A percentile compares a stretch with the other conserved stretches of the same genome.
Evolutionary conservation across 2,888 invertebrate species (phyloP).

Genomic region (Pollenia griseotomentosa): DNA sequence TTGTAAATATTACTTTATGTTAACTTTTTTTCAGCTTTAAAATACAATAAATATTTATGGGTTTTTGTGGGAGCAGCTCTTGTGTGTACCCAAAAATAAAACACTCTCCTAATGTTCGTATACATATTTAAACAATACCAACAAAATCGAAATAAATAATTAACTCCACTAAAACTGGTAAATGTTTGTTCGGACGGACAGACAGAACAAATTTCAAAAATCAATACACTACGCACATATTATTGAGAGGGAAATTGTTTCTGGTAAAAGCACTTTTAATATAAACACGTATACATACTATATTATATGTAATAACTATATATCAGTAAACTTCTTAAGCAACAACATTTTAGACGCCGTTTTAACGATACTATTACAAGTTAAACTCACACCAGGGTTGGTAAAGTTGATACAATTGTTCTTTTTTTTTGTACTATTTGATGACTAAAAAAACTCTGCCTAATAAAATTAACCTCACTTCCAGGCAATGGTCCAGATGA

Average conservation of each 20-base stretch:
- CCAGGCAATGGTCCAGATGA: too few species aligned
- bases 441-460: too few species aligned
- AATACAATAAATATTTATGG: slow-evolving; percentile 55
- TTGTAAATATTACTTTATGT: neutral
- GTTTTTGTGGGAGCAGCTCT: slow-evolving; percentile 7
- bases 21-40: slow-evolving; percentile 24
- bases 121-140: slow-evolving; percentile 8
- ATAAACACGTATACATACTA: too few species aligned
- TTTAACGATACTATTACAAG: too few species aligned
- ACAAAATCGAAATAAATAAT: neutral
- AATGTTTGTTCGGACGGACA: slow-evolving; percentile 1
- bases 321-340: too few species aligned
- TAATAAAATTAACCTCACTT: too few species aligned
- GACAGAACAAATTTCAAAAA: neutral
- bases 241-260: slow-evolving; percentile 11
- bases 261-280: neutral
- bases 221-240: neutral
- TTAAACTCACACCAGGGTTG: too few species aligned
- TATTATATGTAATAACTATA: too few species aligned
- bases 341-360: too few species aligned
- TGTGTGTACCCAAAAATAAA: neutral
- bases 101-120: neutral
- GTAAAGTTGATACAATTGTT: too few species aligned
- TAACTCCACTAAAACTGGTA: neutral
- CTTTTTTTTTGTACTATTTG: too few species aligned